These are phyloP conservation scores for Aphodius granarius DNA, from an alignment of 2,888 invertebrate species.

Conservation along the genomic window DNA sequence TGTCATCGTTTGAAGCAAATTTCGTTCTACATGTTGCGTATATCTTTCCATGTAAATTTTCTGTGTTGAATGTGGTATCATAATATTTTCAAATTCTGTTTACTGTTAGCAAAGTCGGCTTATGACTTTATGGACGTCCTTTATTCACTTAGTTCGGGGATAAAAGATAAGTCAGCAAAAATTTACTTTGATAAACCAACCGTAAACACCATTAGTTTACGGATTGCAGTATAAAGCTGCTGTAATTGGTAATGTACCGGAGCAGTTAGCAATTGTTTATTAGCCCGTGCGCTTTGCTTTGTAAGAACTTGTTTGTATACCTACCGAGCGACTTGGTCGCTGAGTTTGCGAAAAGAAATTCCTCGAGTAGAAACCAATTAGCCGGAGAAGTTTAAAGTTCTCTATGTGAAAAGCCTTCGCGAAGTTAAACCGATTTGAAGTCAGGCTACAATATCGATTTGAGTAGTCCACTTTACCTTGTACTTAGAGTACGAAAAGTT, in stretches of 20 bases:
- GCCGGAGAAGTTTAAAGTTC: neutral
- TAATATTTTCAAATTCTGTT: no score
- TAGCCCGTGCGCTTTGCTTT: neutral
- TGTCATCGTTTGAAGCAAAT: no score
- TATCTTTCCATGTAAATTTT: no score
- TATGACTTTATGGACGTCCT: no score
- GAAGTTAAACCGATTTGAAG: neutral
- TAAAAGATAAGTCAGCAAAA: neutral
- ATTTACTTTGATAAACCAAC: no score
- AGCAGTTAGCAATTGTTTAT: neutral
- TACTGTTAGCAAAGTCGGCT: no score
- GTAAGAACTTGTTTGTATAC: neutral
- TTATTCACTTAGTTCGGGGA: no score
- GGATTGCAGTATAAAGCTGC: neutral
- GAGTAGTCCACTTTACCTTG: neutral
- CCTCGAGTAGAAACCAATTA: neutral
- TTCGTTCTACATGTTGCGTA: no score
- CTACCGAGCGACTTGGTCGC: neutral
- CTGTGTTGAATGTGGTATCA: no score
- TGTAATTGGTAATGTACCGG: neutral
- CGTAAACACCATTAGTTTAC: neutral
- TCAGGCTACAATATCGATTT: neutral
- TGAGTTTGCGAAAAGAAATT: neutral
- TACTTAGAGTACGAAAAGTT: neutral
- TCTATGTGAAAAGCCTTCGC: neutral